Evolutionary conservation across 2,797 vertebrate genomes (phyloP).

Genomic region (Falco biarmicus): DNA sequence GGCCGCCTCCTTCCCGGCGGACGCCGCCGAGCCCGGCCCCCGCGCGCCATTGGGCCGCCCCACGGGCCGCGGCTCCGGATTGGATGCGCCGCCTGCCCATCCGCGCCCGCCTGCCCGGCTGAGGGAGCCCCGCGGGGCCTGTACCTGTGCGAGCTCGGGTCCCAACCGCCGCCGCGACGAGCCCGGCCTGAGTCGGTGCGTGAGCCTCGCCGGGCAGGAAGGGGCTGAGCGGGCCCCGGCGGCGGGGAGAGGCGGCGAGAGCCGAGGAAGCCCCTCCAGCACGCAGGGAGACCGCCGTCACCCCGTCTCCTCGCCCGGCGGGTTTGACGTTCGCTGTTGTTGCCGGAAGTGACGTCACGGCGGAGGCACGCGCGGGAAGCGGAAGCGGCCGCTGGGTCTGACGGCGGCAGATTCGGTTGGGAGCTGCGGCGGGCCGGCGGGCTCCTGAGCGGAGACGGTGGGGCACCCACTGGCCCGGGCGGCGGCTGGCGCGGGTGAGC

Average conservation of each 20-base stretch:
- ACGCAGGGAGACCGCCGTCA: background rate
- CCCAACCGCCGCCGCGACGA: conserved; percentile 76
- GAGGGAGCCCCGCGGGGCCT: background rate
- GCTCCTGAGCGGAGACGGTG: rapidly evolving
- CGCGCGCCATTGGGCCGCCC: background rate
- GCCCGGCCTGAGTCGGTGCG: conserved; percentile 30
- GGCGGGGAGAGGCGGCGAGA: background rate
- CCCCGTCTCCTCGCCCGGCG: background rate
- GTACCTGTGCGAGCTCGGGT: conserved; percentile 34
- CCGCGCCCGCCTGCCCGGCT: background rate
- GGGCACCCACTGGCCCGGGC: background rate
- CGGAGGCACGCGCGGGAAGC: background rate
- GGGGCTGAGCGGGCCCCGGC: background rate
- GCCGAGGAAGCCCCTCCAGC: background rate
- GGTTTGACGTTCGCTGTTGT: conserved; percentile 80
- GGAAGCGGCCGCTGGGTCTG: background rate
- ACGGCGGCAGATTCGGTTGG: background rate
- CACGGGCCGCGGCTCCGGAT: background rate
- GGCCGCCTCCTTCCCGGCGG: background rate
- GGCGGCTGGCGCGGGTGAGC: background rate
- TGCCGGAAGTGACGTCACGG: conserved; percentile 76
- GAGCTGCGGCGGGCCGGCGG: rapidly evolving
- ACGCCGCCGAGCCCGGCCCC: background rate
- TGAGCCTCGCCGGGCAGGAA: conserved; percentile 52
- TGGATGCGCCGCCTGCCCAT: background rate